These are phyloP conservation scores for Metopolophium dirhodum DNA, from an alignment of 1,140 invertebrate genomes.

Conservation along the genomic window DNA sequence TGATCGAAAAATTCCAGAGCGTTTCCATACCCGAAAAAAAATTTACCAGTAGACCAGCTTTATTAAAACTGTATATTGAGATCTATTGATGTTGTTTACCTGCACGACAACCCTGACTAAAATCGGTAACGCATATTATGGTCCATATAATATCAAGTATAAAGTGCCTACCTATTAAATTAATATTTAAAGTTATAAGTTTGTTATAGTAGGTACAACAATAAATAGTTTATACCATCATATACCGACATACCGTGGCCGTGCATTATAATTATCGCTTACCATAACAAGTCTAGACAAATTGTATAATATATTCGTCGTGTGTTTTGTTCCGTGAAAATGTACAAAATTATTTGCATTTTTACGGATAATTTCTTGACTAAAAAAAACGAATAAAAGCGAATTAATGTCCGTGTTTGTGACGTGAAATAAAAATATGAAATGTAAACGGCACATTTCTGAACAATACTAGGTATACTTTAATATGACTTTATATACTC, in stretches of 20 bases:
- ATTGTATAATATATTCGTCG: not conserved
- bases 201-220: not conserved
- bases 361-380: not conserved
- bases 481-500: not conserved
- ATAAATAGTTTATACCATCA: not conserved
- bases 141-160: not conserved
- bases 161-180: not conserved
- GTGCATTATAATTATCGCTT: not conserved
- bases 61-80: not conserved
- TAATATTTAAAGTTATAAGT: not conserved
- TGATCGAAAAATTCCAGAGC: no score
- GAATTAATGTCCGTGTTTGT: not conserved
- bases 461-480: not conserved
- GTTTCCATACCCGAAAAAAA: not conserved
- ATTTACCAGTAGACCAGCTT: not conserved
- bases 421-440: not conserved
- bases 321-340: not conserved
- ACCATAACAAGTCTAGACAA: not conserved
- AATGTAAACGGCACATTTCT: not conserved
- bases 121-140: not conserved
- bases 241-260: not conserved
- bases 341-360: not conserved
- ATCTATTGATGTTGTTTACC: not conserved
- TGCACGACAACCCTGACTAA: not conserved
- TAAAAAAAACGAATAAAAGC: not conserved